Evolutionary conservation across 2,113 vertebrate species (phyloP).

Genomic region (Bubo bubo): DNA sequence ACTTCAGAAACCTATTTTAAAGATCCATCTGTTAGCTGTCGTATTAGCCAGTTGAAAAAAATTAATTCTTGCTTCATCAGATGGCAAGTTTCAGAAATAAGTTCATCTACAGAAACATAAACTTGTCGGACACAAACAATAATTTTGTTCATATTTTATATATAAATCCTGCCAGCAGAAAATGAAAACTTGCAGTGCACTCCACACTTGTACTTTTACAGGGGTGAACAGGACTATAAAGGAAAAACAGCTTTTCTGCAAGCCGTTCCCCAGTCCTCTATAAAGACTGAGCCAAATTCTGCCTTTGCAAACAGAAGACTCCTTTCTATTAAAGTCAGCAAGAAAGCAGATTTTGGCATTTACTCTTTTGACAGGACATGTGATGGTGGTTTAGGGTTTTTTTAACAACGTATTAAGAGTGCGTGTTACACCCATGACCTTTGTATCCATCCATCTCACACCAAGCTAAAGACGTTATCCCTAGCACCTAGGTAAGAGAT

Average conservation of each 20-base stretch:
- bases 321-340: neutral
- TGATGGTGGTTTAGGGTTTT: neutral
- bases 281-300: neutral
- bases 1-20: neutral
- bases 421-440: neutral
- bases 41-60: neutral
- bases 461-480: neutral
- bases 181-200: neutral
- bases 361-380: neutral
- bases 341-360: neutral
- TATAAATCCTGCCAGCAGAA: neutral
- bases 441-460: neutral
- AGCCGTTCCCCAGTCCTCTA: neutral
- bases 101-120: neutral
- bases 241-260: conserved; percentile 2
- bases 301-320: neutral
- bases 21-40: neutral
- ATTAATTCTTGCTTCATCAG: neutral
- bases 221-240: conserved; percentile 1
- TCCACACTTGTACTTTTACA: conserved; percentile 33
- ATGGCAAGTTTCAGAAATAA: neutral
- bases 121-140: neutral
- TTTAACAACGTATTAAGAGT: neutral
- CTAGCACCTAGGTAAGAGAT: neutral
- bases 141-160: neutral